Conservation (phyloP, 2,888 invertebrate genomes). For the Protophormia terraenovae region DNA sequence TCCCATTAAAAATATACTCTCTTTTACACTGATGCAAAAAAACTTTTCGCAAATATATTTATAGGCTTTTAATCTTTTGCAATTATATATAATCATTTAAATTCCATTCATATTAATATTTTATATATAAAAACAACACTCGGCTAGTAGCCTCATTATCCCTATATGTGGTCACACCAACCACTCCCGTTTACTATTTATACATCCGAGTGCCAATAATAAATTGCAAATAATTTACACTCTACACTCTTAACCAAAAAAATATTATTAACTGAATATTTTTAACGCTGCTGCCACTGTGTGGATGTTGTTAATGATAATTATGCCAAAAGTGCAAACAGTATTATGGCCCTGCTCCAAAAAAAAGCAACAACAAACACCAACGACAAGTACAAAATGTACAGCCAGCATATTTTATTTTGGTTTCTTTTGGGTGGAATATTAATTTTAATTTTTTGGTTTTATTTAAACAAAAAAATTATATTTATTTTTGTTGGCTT, state of each 20-base stretch:
- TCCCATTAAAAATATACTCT: not conserved
- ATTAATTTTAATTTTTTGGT: conserved; percentile 34
- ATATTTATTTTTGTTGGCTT: conserved; percentile 11
- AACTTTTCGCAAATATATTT: not conserved
- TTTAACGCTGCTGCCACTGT: conserved; percentile 4
- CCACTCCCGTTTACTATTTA: not conserved
- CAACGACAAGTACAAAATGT: not conserved
- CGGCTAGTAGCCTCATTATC: not conserved
- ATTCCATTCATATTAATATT: conserved; percentile 52
- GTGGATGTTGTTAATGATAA: conserved; percentile 47
- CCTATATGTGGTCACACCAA: conserved; percentile 3
- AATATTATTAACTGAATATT: conserved; percentile 45
- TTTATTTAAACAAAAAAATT: conserved; percentile 9
- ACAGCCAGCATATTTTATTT: conserved; percentile 3
- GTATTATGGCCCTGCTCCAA: conserved; percentile 60
- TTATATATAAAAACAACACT: not conserved
- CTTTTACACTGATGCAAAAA: not conserved
- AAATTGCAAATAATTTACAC: conserved; percentile 63
- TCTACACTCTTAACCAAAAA: conserved; percentile 30
- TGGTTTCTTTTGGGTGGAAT: conserved; percentile 3
- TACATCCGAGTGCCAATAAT: conserved; percentile 44
- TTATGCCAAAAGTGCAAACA: conserved; percentile 66
- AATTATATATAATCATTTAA: conserved; percentile 59
- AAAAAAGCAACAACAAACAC: not conserved
- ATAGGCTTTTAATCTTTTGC: conserved; percentile 19